A percentile compares a stretch with the other conserved stretches of the same genome.
These are phyloP conservation scores for Siniperca knerii DNA, from an alignment of 2,113 vertebrate genomes.

Conservation along the genomic window DNA sequence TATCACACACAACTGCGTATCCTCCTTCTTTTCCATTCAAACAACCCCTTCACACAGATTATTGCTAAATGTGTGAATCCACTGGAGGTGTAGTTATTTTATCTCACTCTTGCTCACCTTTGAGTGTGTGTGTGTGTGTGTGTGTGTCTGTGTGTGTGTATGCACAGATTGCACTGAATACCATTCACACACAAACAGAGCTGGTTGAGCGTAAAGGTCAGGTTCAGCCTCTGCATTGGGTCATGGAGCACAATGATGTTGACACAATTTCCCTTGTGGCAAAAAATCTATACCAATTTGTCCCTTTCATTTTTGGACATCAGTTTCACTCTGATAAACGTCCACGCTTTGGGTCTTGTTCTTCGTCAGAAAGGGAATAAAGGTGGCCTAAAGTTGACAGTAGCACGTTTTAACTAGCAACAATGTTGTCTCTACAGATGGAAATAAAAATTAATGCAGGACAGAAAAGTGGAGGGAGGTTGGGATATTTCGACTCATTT, in stretches of 20 bases:
- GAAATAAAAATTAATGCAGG: not conserved
- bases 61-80: constrained; percentile 4
- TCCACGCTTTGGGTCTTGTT: not conserved
- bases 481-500: not conserved
- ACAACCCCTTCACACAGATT: not conserved
- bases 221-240: constrained; percentile 49
- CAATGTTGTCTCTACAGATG: not conserved
- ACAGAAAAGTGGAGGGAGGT: not conserved
- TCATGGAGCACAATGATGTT: constrained; percentile 56
- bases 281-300: constrained; percentile 71
- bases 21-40: not conserved
- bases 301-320: constrained; percentile 54
- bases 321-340: constrained; percentile 14
- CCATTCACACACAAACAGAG: constrained; percentile 24
- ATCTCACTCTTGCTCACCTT: not conserved
- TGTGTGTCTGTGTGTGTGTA: not conserved
- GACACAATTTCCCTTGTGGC: constrained; percentile 43
- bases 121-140: not conserved
- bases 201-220: constrained; percentile 56
- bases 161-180: not conserved
- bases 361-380: not conserved
- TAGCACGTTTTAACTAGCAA: not conserved
- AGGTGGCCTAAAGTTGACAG: not conserved
- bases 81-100: not conserved
- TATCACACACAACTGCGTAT: not conserved